Base-by-base conservation (phyloP, 2,888 invertebrate species). In the Xestobium rufovillosum region DNA sequence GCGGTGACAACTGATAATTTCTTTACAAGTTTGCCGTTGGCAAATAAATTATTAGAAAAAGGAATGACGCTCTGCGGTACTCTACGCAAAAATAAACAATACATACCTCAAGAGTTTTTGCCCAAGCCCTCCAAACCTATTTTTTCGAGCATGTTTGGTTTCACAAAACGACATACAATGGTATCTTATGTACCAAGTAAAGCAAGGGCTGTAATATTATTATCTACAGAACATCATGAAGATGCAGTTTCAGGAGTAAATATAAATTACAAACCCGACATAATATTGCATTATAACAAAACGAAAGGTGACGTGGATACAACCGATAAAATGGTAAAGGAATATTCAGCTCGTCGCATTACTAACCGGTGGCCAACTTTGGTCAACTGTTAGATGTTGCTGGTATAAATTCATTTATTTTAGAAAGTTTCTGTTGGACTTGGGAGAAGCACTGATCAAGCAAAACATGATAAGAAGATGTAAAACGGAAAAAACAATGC, bases 281-380 rank as follows among this genome's bases (percentile, higher is more conserved):
- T 44, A 14, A 49, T 49, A 11, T 27, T 43, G 37, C 39, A 45
- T 15, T 48, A 48, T 33, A 52, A 48, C 33, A 37, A 37, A 36
- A 48, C 47, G 26, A 48, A 50, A 31, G 44, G 42, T 36, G 42
- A 44, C 23, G 45, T 44, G 26, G 44, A 50, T 35, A 36, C 43
- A 11, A 36, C 34, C 6, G 44, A 50, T 36, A 37, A 51, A 38
- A 38, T 48, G 38, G 34, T 36, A 14, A 41, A 42, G 19, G 36
- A 45, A 38, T 49, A 43, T 19, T 31, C 41, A 12, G 36, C 28
- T 9, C 30, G 34, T 10, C 14, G 42, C 31, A 41, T 34, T 41
- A 50, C 32, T 30, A 46, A 44, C 30, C 17, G 47, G 29, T 49
- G 49, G 50, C 40, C 48, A 11, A 45, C 47, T 48, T 19, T 42